A percentile compares a stretch with the other conserved stretches of the same genome.
phyloP scores from a whole-genome alignment of 2,888 invertebrate genomes.

The Epistrophe grossulariae region DNA sequence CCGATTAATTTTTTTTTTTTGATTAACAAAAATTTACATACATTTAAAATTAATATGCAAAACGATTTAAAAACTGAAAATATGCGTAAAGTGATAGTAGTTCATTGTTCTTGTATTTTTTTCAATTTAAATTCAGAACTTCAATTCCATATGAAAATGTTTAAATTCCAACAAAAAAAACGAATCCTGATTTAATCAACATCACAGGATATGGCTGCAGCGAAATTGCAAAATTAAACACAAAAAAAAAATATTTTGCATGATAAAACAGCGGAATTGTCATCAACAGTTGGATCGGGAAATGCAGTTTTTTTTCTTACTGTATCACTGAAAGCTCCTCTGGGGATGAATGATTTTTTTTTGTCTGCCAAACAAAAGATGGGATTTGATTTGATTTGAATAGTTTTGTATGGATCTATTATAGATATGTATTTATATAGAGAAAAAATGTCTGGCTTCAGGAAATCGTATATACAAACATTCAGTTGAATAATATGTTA shows the following conservation, averaged over 20 bases:
- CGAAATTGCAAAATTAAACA: neutral
- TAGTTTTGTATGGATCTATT: constrained; percentile 2
- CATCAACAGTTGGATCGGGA: constrained; percentile 14
- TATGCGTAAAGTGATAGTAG: neutral
- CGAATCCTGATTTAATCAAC: constrained; percentile 5
- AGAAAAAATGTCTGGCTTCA: neutral
- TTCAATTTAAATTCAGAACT: constrained; percentile 8
- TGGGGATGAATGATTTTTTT: neutral
- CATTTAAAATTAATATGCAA: constrained; percentile 11
- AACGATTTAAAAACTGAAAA: neutral
- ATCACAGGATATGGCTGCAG: constrained; percentile 15
- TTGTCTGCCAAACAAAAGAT: constrained; percentile 16
- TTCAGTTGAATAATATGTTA: constrained; percentile 15
- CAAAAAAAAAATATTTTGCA: neutral
- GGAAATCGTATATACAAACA: constrained; percentile 1
- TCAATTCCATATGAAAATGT: neutral
- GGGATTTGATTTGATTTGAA: constrained; percentile 30
- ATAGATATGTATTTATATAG: neutral
- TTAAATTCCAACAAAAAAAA: constrained; percentile 1
- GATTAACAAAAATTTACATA: neutral
- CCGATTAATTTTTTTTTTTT: constrained; percentile 8
- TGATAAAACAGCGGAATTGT: neutral
- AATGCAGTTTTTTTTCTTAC: neutral
- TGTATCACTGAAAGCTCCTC: neutral
- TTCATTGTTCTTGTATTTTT: constrained; percentile 4